Evolutionary conservation across 2,797 vertebrate species (phyloP), one percentile per base, ranked within the genome.

Genomic region (Odontamblyopus lacepedii): DNA sequence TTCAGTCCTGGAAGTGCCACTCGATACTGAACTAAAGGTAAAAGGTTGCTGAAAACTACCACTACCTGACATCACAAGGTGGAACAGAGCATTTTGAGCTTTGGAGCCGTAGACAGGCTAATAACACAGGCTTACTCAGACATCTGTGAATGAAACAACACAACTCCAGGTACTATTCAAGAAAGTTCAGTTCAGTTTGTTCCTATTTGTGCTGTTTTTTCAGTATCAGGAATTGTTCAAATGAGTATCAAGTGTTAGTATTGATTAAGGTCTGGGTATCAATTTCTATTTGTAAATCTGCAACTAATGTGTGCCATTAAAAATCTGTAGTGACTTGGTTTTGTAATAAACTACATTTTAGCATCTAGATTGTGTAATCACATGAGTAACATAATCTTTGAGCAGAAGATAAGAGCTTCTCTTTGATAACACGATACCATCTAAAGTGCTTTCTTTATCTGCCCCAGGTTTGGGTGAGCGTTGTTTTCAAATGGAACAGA

Each of bases 341-440:
- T 29, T 16, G 16, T 30, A 27, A 23, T 44, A 41, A 63, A 63
- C n/a, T 41, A 2, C 27, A 6, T 62, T 62, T 62, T 32, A 2
- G 1, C 38, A 44, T n/a, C 16, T 27, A 53, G 9, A 6, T 67
- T 15, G 13, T 50, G 26, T 26, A n/a, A 53, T 53, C 9, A 19
- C 27, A 19, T 53, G 30, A 48, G 44, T 48, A 32, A 32, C 27
- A 51, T 32, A 7, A 32, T 19, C 44, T 51, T 66, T 18, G 15
- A 18, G 41, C 11, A 32, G 48, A 53, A 53, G 65, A 67, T 66
- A 66, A 67, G 48, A 50, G 11, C n/a, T 23, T 7, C 3, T 19
- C 30, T 55, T 67, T 19, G 27, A 67, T n/a, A 8, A 11, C 7
- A 9, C 32, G 32, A 74, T 77, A 67, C 9, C 6, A 44, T 71